Percentiles rank a stretch among this genome's conserved stretches.
phyloP scores from a whole-genome alignment of 2,113 vertebrate species.

The Balaeniceps rex region DNA sequence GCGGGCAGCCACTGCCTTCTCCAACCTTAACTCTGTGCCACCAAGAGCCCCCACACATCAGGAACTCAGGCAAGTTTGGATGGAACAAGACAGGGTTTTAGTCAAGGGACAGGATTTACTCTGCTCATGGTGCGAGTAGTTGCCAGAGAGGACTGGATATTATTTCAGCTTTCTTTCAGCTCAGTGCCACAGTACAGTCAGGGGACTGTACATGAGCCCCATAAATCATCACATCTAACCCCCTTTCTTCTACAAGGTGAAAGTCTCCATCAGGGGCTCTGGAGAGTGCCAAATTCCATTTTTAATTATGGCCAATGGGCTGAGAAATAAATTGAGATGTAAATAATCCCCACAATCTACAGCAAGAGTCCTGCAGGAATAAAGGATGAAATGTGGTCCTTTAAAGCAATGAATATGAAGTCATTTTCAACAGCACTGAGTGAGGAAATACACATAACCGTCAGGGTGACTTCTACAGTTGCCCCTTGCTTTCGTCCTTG shows the following conservation, averaged over 20 bases:
- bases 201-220: not conserved
- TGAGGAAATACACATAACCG: not conserved
- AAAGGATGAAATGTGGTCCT: not conserved
- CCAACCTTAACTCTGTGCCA: not conserved
- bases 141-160: not conserved
- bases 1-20: not conserved
- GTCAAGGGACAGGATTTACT: not conserved
- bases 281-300: not conserved
- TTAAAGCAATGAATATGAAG: not conserved
- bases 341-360: not conserved
- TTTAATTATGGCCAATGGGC: not conserved
- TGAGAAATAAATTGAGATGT: slow-evolving; percentile 12
- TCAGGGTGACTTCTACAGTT: not conserved
- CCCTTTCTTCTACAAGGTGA: not conserved
- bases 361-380: not conserved
- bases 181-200: not conserved
- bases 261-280: not conserved
- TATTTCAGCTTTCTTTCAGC: not conserved
- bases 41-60: not conserved
- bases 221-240: slow-evolving; percentile 6
- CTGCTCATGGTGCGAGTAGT: not conserved
- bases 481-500: not conserved
- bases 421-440: not conserved
- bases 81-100: not conserved
- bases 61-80: not conserved